Evolutionary conservation across 2,113 vertebrate genomes (phyloP).

Genomic region (Pelvicachromis taeniatus): DNA sequence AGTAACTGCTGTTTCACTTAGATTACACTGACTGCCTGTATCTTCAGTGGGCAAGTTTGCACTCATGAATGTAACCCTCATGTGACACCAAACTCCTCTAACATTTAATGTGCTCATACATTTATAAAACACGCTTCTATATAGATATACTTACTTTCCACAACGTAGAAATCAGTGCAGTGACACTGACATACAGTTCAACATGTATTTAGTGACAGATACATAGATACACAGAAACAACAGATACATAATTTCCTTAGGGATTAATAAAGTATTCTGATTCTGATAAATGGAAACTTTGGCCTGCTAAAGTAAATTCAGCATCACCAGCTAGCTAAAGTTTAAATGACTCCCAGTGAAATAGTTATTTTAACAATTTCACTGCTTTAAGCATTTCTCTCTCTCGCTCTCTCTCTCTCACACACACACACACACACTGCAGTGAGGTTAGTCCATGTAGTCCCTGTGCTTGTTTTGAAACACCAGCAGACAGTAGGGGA

Average conservation of each 20-base stretch:
- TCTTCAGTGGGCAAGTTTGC: background rate
- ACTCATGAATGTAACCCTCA: background rate
- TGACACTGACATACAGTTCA: background rate
- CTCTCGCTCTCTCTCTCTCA: accelerated
- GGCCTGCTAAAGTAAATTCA: background rate
- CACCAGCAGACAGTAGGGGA: no score
- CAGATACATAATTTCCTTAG: no score
- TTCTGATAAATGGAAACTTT: background rate
- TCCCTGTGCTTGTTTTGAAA: no score
- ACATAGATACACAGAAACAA: no score
- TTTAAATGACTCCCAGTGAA: background rate
- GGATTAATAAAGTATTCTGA: no score
- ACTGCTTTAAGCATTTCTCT: background rate
- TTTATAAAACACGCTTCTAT: background rate
- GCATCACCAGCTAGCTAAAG: background rate
- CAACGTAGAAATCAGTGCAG: background rate
- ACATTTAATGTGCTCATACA: background rate
- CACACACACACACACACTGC: background rate
- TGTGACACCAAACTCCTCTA: background rate
- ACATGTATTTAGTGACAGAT: background rate
- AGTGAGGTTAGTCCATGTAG: background rate
- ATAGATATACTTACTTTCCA: background rate
- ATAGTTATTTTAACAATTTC: background rate
- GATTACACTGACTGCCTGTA: conserved; percentile 10
- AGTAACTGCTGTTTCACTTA: background rate